Conservation (phyloP, 2,888 invertebrate genomes). For the Unio delphinus region DNA sequence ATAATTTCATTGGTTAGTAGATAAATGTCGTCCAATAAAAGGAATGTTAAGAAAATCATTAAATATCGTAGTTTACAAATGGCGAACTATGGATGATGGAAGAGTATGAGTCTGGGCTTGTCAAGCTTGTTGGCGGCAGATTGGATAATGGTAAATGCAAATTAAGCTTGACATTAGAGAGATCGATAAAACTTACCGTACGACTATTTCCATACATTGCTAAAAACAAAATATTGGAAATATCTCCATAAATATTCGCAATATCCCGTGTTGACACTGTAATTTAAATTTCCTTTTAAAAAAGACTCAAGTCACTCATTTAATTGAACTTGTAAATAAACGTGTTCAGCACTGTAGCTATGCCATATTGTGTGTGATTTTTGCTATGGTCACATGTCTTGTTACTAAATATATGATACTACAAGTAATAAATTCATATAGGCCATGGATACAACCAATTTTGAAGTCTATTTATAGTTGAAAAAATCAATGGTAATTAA, state of each 20-base stretch:
- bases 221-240: background rate
- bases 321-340: too few relatives aligned
- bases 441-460: too few relatives aligned
- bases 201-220: background rate
- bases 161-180: background rate
- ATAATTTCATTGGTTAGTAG: constrained; percentile 25
- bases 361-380: background rate
- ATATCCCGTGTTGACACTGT: too few relatives aligned
- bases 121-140: constrained; percentile 21
- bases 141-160: constrained; percentile 2
- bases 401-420: constrained; percentile 1
- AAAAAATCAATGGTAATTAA: too few relatives aligned
- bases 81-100: constrained; percentile 20
- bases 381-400: background rate
- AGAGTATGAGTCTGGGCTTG: constrained; percentile 34
- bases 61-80: constrained; percentile 29
- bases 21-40: constrained; percentile 26
- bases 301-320: too few relatives aligned
- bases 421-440: too few relatives aligned
- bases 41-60: constrained; percentile 8
- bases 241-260: too few relatives aligned
- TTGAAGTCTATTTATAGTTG: too few relatives aligned
- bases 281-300: too few relatives aligned
- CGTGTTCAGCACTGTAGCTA: too few relatives aligned
- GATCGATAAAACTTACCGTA: background rate